A percentile compares a stretch with the other conserved stretches of the same genome.
Conservation (phyloP, 2,113 vertebrate species). For the Dryoscopus gambensis region DNA sequence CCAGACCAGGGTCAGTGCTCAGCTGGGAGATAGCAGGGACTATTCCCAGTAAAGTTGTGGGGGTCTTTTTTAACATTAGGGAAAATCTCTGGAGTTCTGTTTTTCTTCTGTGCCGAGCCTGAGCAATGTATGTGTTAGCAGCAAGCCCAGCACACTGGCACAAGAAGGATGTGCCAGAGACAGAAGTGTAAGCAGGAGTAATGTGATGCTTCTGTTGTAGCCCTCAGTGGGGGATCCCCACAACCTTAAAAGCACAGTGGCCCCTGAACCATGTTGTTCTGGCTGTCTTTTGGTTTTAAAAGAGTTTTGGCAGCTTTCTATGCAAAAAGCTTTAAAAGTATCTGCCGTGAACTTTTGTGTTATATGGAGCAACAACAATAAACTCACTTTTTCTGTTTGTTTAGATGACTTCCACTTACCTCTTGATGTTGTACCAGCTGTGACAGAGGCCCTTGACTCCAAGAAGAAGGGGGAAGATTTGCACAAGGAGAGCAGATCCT, state of each 20-base stretch:
- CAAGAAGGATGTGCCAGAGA: background rate
- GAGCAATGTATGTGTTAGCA: background rate
- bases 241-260: background rate
- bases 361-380: background rate
- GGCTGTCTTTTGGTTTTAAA: background rate
- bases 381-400: background rate
- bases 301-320: background rate
- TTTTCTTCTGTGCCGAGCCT: background rate
- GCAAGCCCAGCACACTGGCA: background rate
- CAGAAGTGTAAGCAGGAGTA: background rate
- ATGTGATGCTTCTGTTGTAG: background rate
- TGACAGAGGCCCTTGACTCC: constrained; percentile 74
- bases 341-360: background rate
- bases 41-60: background rate
- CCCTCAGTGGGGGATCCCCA: background rate
- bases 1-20: background rate
- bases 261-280: background rate
- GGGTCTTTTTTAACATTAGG: background rate
- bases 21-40: background rate
- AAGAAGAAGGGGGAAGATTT: constrained; percentile 69
- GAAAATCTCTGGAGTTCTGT: background rate
- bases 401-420: constrained; percentile 82
- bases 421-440: constrained; percentile 77
- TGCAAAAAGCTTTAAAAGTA: background rate
- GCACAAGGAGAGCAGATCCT: constrained; percentile 65